Evolutionary conservation across 2,797 vertebrate species (phyloP), one percentile per base, ranked within the genome.

Genomic region (Hybognathus amarus): DNA sequence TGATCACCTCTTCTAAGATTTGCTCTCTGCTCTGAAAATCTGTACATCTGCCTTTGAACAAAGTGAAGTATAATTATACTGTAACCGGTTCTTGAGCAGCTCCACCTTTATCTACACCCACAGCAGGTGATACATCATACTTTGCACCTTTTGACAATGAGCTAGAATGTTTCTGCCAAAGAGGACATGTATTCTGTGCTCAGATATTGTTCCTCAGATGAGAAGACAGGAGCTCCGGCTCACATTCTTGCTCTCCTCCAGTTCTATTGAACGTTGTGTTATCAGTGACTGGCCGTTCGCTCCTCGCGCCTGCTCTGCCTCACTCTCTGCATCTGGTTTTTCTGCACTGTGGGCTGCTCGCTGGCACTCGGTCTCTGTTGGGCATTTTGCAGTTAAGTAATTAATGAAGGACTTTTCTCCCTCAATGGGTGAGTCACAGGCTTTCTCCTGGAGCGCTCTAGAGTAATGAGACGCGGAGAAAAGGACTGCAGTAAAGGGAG

Each of bases 391-490:
- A 73, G 77, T 88, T 78, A 85, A 82, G 87, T 87, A 89, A 90
- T 90, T 90, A 89, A 90, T 88, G 67, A 66, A 82, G 81, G 87
- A 56, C 84, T 75, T 89, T 87, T 82, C 75, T 78, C 67, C 69
- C 77, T 88, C 85, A 85, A 38, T 87, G 89, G 85, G 78, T 87
- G 89, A 91, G 79, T 90, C 86, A 90, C 63, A 11, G 85, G 33
- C 85, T 63, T 66, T 77, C 38, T 52, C 67, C 77, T 83, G 87
- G 87, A 87, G 80, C 77, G 82, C 87, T 90, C 80, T 79, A 56
- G 61, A 79, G 67, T 88, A 88, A 89, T 89, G 83, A 87, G 82
- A 76, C 79, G 40, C n/a, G 13, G 82, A 83, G 66, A 61, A 70
- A 78, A 69, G 47, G 38, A 61, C 74, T 77, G 70, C 69, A 63